Conservation (phyloP, 2,113 vertebrate species). For the Ranitomeya variabilis region DNA sequence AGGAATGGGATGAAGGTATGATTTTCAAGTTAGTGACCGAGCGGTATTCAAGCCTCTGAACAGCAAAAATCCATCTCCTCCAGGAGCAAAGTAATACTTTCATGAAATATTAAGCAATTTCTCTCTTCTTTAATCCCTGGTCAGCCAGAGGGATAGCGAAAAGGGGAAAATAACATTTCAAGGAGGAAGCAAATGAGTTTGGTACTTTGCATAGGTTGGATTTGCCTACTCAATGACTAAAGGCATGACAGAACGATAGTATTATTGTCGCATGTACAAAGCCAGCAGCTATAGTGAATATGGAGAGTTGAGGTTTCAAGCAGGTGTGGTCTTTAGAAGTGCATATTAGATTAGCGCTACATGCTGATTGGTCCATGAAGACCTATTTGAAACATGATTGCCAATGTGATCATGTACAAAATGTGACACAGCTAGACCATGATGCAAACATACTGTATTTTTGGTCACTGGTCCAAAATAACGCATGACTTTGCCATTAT, state of each 20-base stretch:
- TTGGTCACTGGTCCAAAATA: no score
- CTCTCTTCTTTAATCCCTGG: conserved; percentile 15
- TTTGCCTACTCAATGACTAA: not conserved
- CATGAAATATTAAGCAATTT: conserved; percentile 52
- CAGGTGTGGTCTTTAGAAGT: no score
- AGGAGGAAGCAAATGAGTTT: not conserved
- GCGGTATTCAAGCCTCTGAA: not conserved
- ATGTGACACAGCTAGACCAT: no score
- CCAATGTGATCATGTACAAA: no score
- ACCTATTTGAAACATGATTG: no score
- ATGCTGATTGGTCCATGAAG: no score
- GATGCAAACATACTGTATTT: no score
- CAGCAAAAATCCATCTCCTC: conserved; percentile 48
- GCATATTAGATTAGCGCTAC: no score
- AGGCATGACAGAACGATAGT: not conserved
- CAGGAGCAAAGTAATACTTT: conserved; percentile 13
- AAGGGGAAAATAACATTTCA: not conserved
- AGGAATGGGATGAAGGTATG: conserved; percentile 1
- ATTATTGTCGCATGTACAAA: not conserved
- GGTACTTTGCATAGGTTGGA: not conserved
- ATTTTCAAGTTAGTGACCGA: conserved; percentile 26
- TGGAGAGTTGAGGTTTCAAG: not conserved
- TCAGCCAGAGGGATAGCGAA: not conserved
- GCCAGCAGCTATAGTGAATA: not conserved
- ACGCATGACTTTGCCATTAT: no score